phyloP scores from a whole-genome alignment of 2,888 invertebrate genomes.

The Pseudoips prasinana region DNA sequence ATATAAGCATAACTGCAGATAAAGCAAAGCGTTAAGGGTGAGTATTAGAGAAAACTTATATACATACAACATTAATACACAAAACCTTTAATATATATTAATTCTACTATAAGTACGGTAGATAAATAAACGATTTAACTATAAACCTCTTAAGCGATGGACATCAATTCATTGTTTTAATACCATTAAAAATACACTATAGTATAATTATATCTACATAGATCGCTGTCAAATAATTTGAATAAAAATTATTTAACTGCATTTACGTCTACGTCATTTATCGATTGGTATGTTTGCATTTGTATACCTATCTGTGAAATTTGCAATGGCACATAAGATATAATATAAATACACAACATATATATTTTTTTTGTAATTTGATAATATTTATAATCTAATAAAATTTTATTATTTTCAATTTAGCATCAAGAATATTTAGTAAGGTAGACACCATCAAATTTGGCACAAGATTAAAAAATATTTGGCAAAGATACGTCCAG shows the following conservation, averaged over 20 bases:
- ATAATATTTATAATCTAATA: constrained; percentile 18
- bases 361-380: constrained; percentile 20
- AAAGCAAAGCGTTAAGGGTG: constrained; percentile 65
- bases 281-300: constrained; percentile 15
- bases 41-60: constrained; percentile 55
- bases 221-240: constrained; percentile 41
- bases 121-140: constrained; percentile 52
- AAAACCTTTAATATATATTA: constrained; percentile 51
- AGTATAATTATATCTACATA: constrained; percentile 59
- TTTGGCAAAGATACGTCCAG: constrained; percentile 23
- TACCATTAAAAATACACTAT: constrained; percentile 52
- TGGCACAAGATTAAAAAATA: no score
- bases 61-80: constrained; percentile 61
- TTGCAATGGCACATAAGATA: constrained; percentile 25
- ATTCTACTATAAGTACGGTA: constrained; percentile 52
- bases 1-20: constrained; percentile 44
- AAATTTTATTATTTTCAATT: constrained; percentile 13
- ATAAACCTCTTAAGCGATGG: constrained; percentile 54
- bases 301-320: constrained; percentile 14
- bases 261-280: constrained; percentile 21
- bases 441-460: constrained; percentile 27
- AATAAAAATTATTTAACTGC: constrained; percentile 33
- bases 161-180: constrained; percentile 59
- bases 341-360: constrained; percentile 30
- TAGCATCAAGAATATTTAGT: constrained; percentile 15